These are phyloP conservation scores for Donacobius atricapilla DNA, from an alignment of 2,113 vertebrate genomes.

Conservation along the genomic window DNA sequence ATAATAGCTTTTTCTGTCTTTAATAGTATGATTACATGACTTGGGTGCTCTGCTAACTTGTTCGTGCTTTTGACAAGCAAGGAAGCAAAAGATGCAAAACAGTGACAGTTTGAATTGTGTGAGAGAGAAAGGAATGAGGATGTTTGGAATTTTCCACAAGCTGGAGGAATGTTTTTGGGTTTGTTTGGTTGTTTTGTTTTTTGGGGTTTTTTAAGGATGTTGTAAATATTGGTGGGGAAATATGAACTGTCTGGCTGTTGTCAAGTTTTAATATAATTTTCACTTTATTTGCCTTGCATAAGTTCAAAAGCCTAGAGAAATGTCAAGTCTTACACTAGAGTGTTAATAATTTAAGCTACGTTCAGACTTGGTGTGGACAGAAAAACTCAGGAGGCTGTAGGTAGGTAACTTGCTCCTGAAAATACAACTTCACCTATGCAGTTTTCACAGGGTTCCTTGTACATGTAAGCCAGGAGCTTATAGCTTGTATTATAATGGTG, in stretches of 20 bases:
- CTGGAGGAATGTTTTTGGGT: not conserved
- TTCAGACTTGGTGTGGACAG: not conserved
- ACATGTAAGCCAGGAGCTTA: not conserved
- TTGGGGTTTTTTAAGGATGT: not conserved
- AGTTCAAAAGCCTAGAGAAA: not conserved
- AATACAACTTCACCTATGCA: not conserved
- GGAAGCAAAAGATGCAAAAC: slow-evolving; percentile 2
- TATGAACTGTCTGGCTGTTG: not conserved
- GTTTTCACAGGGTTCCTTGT: not conserved
- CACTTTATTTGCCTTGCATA: not conserved
- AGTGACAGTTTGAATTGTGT: not conserved
- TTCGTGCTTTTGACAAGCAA: slow-evolving; percentile 5
- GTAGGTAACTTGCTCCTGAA: not conserved
- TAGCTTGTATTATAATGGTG: not conserved
- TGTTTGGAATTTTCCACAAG: not conserved
- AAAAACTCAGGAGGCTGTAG: not conserved
- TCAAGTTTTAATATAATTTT: not conserved
- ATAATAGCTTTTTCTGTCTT: not conserved
- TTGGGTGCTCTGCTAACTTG: slow-evolving; percentile 1
- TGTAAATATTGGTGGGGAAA: not conserved
- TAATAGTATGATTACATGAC: not conserved
- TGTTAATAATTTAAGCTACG: not conserved
- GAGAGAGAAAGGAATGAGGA: slow-evolving; percentile 3
- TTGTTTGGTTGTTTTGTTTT: not conserved
- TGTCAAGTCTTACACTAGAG: not conserved